Base-by-base conservation (phyloP, 2,113 vertebrate genomes). In the Mormoops blainvillei region DNA sequence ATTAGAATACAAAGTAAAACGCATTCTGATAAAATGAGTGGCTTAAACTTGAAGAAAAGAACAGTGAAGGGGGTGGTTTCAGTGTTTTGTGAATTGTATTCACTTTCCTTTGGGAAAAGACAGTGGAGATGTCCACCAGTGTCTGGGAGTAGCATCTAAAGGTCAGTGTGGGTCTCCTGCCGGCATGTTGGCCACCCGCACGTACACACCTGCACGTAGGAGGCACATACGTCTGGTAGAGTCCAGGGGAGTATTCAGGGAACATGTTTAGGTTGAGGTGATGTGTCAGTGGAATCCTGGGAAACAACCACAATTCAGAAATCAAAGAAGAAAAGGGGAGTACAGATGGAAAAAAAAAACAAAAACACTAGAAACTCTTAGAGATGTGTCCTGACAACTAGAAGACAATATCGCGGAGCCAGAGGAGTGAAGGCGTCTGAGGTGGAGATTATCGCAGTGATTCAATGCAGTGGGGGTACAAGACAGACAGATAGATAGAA, bases 161-260 rank as follows among this genome's bases (percentile, higher is more conserved):
- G 41, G 4, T 41, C 12, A 81, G 4, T 20, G 38, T n/a, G 13
- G 26, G 2, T 41, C 70, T 83, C 2, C 5, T 31, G 15, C 63
- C 22, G 15, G 20, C 15, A 48, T 22, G 10, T 31, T 5, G 28
- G 28, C 26, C 19, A 6, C 7, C 11, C 7, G 8, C 2, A 4
- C 10, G 4, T 26, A 26, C n/a, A n/a, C n/a, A n/a, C 7, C 11
- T 9, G 8, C 2, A 4, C 10, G 4, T 26, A 26, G 18, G 36
- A n/a, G 36, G 50, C 2, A 38, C 1, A 1, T 33, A 19, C 36
- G 2, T n/a, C 14, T 0, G 33, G 19, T 41, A 67, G 38, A 26
- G 4, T 43, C 26, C 7, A 89, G 63, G 43, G 50, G 19, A 85
- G 76, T n/a, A 18, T 80, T 74, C 14, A 31, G 28, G n/a, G 70